Conservation (phyloP, 1,140 invertebrate species). For the Neoseiulus cucumeris region DNA sequence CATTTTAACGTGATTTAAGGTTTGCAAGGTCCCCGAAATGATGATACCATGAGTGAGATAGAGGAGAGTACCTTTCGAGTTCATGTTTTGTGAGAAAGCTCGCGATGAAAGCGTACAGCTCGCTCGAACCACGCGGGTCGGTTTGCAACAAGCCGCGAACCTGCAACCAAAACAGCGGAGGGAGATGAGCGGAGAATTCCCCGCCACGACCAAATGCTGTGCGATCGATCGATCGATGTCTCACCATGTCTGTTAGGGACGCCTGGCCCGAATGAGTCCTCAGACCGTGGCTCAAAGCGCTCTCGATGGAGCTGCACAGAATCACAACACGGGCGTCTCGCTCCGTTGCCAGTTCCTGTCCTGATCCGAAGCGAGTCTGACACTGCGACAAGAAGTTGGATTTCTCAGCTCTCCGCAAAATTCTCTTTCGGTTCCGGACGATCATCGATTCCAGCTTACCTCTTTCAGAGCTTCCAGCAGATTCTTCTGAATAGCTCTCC, state of each 20-base stretch:
- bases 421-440: not conserved
- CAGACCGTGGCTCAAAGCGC: not conserved
- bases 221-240: not conserved
- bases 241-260: not conserved
- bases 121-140: not conserved
- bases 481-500: conserved; percentile 23
- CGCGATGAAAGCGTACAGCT: not conserved
- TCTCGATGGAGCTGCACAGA: not conserved
- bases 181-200: not conserved
- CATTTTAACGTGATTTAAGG: no score
- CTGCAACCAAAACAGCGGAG: not conserved
- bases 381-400: conserved; percentile 21
- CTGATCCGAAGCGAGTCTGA: conserved; percentile 5
- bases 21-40: no score
- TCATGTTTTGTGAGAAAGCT: conserved; percentile 1
- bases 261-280: not conserved
- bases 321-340: not conserved
- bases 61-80: not conserved
- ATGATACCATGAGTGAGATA: no score
- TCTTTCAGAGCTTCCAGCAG: conserved; percentile 24
- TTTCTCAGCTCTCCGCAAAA: conserved; percentile 6
- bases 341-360: not conserved
- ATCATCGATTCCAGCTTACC: conserved; percentile 18
- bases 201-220: no score
- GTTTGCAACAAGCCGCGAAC: not conserved